Conservation (phyloP, 2,797 vertebrate species). For the Catharus ustulatus region DNA sequence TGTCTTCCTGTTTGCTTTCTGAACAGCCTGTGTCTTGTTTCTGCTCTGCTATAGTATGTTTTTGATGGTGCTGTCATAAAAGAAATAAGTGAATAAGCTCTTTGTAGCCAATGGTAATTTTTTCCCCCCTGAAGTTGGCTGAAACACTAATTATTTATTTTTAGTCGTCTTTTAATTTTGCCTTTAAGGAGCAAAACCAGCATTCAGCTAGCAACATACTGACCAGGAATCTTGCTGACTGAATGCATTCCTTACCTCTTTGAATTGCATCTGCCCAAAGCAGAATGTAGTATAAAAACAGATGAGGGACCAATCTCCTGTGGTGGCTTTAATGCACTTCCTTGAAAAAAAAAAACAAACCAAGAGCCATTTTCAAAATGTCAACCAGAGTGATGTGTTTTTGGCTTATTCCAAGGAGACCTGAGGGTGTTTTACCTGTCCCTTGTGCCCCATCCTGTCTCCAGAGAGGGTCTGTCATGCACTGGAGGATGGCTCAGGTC, state of each 20-base stretch:
- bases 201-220: not conserved
- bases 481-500: not conserved
- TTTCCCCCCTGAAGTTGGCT: not conserved
- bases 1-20: not conserved
- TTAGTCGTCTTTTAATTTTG: not conserved
- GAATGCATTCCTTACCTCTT: not conserved
- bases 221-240: not conserved
- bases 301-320: not conserved
- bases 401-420: not conserved
- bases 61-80: slow-evolving; percentile 13
- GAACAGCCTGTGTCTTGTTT: not conserved
- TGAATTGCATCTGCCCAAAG: not conserved
- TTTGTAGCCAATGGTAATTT: not conserved
- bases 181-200: not conserved
- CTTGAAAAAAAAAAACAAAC: not conserved
- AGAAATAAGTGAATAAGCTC: not conserved
- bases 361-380: not conserved
- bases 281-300: not conserved
- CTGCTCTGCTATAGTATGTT: not conserved
- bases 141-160: slow-evolving; percentile 22
- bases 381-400: not conserved
- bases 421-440: not conserved
- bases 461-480: not conserved
- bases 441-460: not conserved
- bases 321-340: not conserved